Conservation (phyloP, 2,797 vertebrate genomes). For the Florisuga fusca region DNA sequence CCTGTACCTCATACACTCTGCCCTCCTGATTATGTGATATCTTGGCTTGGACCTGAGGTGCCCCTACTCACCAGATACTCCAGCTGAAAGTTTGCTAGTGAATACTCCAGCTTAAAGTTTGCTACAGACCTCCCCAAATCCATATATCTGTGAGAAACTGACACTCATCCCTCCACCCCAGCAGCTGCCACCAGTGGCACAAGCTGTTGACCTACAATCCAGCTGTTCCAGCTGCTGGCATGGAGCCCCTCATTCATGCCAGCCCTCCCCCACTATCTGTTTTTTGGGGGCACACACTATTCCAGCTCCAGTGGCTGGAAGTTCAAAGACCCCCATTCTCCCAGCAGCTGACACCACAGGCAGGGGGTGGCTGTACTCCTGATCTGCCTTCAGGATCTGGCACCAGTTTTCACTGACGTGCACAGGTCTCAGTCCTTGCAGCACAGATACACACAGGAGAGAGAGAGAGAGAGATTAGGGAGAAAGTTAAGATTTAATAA, state of each 20-base stretch:
- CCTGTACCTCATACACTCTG: fast-evolving
- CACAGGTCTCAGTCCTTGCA: background rate
- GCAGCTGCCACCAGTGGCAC: background rate
- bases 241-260: background rate
- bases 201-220: background rate
- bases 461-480: background rate
- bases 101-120: no score
- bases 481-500: background rate
- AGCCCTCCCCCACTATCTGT: background rate
- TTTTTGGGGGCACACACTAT: background rate
- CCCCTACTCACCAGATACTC: background rate
- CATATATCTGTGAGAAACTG: no score
- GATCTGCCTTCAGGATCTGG: background rate
- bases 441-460: fast-evolving
- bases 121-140: fast-evolving
- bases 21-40: fast-evolving
- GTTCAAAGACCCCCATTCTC: fast-evolving
- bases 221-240: background rate
- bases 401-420: background rate
- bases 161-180: background rate
- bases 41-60: background rate
- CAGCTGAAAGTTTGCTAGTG: background rate
- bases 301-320: background rate
- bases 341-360: background rate
- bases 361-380: fast-evolving